A percentile compares a stretch with the other conserved stretches of the same genome.
These are phyloP conservation scores for Megaptera novaeangliae DNA, from an alignment of 2,113 vertebrate species.

Conservation along the genomic window DNA sequence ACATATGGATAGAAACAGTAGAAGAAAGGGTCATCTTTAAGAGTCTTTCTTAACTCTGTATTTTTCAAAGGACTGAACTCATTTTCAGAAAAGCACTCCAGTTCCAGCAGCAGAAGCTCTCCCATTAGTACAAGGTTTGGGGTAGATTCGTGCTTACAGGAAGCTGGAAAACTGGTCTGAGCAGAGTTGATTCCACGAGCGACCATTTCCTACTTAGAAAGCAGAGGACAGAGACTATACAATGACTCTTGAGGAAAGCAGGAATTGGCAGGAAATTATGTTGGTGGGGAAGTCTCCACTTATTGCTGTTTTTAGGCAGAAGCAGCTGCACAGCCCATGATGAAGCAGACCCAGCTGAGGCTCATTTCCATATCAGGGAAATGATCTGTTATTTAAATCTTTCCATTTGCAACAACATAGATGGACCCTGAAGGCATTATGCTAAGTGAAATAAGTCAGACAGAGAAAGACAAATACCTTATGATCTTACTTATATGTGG, in stretches of 20 bases:
- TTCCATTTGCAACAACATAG: neutral
- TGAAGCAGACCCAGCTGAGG: neutral
- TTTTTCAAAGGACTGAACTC: neutral
- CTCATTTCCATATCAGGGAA: neutral
- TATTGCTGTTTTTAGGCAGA: neutral
- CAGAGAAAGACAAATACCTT: neutral
- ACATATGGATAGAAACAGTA: neutral
- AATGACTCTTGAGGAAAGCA: neutral
- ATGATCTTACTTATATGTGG: neutral
- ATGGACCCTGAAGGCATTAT: neutral
- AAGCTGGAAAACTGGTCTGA: neutral
- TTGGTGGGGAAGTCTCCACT: neutral
- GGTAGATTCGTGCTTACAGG: neutral
- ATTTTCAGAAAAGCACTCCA: neutral
- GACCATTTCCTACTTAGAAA: neutral
- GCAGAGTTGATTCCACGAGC: neutral
- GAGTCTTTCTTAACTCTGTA: neutral
- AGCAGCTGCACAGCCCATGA: neutral
- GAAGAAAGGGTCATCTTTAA: conserved; percentile 22
- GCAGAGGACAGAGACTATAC: neutral
- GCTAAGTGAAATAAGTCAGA: neutral
- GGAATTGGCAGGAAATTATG: neutral
- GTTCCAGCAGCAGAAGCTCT: neutral
- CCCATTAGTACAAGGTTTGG: neutral
- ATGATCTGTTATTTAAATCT: neutral